Percentiles rank a stretch among this genome's conserved stretches.
These are phyloP conservation scores for Volucella zonaria DNA, from an alignment of 2,888 invertebrate genomes.

Conservation along the genomic window DNA sequence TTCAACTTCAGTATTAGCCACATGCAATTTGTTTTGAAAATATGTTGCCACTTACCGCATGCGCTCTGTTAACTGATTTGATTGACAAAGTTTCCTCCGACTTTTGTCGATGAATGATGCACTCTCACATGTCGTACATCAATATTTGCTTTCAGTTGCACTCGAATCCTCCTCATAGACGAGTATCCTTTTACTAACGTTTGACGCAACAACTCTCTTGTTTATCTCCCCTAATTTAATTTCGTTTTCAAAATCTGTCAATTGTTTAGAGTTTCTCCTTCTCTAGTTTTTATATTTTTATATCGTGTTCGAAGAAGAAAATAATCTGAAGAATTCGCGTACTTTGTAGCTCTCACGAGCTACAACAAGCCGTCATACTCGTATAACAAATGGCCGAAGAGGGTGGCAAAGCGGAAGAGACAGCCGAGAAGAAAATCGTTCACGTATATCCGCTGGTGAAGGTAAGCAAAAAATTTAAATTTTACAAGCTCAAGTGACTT, in stretches of 20 bases:
- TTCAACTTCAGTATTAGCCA: background rate
- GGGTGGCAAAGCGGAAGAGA: slow-evolving; percentile 79
- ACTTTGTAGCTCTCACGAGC: slow-evolving; percentile 3
- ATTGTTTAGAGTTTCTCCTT: slow-evolving; percentile 10
- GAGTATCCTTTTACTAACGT: slow-evolving; percentile 29
- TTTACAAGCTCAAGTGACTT: slow-evolving; percentile 20
- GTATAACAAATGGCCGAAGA: slow-evolving; percentile 80
- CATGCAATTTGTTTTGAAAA: slow-evolving; percentile 66
- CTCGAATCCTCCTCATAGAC: slow-evolving; percentile 43
- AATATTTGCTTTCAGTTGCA: slow-evolving; percentile 55
- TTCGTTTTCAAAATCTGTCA: slow-evolving; percentile 45
- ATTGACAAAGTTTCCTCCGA: slow-evolving; percentile 45
- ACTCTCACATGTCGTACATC: slow-evolving; percentile 32
- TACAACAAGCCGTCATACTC: slow-evolving; percentile 10
- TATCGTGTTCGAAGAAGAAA: slow-evolving; percentile 6
- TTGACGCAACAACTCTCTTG: slow-evolving; percentile 19
- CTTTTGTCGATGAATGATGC: slow-evolving; percentile 47
- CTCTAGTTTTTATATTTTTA: slow-evolving; percentile 3
- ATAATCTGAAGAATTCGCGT: slow-evolving; percentile 14
- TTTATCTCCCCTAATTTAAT: slow-evolving; percentile 25
- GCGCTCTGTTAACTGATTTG: slow-evolving; percentile 56
- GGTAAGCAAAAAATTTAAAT: slow-evolving; percentile 83
- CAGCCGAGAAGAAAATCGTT: slow-evolving; percentile 86
- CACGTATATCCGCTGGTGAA: slow-evolving; percentile 92
- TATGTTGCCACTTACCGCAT: slow-evolving; percentile 67